These are phyloP conservation scores for Microchirus variegatus DNA, from an alignment of 2,797 vertebrate species.

Conservation along the genomic window DNA sequence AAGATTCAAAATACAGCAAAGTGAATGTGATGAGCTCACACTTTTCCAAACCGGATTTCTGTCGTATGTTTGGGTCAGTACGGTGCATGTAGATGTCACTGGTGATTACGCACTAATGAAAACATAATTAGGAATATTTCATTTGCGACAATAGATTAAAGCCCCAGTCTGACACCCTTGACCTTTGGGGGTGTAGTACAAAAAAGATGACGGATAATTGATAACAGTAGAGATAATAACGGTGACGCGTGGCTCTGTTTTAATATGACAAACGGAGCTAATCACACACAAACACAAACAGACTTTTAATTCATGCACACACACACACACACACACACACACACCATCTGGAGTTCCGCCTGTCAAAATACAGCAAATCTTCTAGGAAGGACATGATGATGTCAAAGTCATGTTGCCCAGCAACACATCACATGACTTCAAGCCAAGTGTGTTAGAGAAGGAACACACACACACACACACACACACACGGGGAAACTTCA, in stretches of 20 bases:
- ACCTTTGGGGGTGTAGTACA: not conserved
- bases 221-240: constrained; percentile 18
- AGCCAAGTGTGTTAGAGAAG: constrained; percentile 57
- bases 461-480: constrained; percentile 10
- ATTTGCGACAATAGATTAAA: not conserved
- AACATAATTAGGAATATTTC: not conserved
- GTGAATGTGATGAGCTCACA: no score
- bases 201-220: not conserved
- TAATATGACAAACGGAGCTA: constrained; percentile 24
- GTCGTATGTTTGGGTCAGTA: no score
- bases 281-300: constrained; percentile 11
- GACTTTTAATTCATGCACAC: constrained; percentile 13
- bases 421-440: constrained; percentile 83
- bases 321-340: constrained; percentile 4
- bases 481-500: constrained; percentile 1
- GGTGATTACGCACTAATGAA: not conserved
- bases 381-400: constrained; percentile 83
- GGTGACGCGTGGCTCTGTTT: constrained; percentile 8
- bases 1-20: no score
- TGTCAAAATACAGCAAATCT: constrained; percentile 81
- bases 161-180: not conserved
- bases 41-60: no score
- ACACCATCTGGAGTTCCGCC: constrained; percentile 54
- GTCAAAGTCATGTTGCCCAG: constrained; percentile 89
- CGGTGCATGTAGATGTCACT: no score